Evolutionary conservation across 2,113 vertebrate genomes (phyloP).

Genomic region (Syngnathus scovelli): DNA sequence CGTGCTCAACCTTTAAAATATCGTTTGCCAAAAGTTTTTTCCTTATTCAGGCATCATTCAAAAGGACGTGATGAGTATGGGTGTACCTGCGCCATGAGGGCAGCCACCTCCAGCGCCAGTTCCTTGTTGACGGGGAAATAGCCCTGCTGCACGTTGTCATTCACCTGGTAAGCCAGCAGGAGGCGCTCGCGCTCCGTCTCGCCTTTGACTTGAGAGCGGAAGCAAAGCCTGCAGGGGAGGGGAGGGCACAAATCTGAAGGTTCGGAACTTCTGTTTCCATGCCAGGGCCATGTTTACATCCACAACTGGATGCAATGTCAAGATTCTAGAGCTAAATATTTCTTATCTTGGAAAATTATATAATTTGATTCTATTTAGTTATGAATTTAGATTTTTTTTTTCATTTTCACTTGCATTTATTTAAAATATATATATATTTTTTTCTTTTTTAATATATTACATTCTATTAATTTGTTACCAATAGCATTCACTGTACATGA

Average conservation of each 20-base stretch:
- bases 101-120: conserved; percentile 83
- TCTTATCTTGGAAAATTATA: too few species aligned
- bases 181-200: conserved; percentile 84
- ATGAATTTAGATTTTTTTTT: background rate
- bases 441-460: background rate
- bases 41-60: too few species aligned
- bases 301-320: background rate
- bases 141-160: conserved; percentile 76
- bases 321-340: background rate
- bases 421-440: too few species aligned
- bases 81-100: conserved; percentile 82
- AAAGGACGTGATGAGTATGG: too few species aligned
- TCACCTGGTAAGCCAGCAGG: conserved; percentile 83
- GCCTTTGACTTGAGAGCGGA: conserved; percentile 80
- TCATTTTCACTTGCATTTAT: too few species aligned
- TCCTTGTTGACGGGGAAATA: conserved; percentile 87
- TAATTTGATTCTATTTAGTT: too few species aligned
- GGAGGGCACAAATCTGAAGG: too few species aligned
- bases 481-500: too few species aligned
- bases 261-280: background rate
- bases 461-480: background rate
- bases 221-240: conserved; percentile 69
- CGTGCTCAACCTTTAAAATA: conserved; percentile 75
- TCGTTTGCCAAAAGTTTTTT: background rate
- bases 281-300: background rate